Evolutionary conservation across 2,888 invertebrate species (phyloP), one percentile per base, ranked within the genome.

Genomic region (Barypeithes pellucidus): DNA sequence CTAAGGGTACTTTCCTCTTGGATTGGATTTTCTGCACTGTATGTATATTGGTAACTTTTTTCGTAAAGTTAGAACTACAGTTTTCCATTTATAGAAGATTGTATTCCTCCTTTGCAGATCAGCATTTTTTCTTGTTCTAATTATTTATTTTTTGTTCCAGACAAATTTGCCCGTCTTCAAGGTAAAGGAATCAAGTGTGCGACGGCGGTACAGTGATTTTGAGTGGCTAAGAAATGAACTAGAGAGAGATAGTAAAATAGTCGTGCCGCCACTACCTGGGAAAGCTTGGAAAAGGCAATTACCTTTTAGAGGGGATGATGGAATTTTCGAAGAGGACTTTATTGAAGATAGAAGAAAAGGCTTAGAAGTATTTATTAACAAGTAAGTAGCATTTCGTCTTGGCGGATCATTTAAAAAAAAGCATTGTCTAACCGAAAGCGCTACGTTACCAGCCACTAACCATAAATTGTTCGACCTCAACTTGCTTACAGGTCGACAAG

Each of bases 241-340:
- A 83, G 99, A 99, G 89, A 90, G 99, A 86, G 99, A 99, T 86
- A 99, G 98, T 88, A 99, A 99, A 96, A 99, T 99, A 88, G 98
- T 99, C 67, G 99, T 99, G 45, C 99, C 99, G 74, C 94, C 97
- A 41, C 89, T 99, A 82, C 99, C 99, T 2, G 97, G 98, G 16
- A 99, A 99, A 89, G 99, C 99, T 7, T 93, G 98, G 92, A 99
- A 99, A 87, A 90, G 98, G 84, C 99, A 99, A 86, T 91, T 99
- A 87, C 99, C 99, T 18, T 99, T 99, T 88, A 91, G 99, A 78
- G 94, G 96, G 12, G 99, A 99, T 84, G 99, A 99, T 88, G 99
- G 99, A 67, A 97, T 99, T 82, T 99, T 97, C 87, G 99, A 99
- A 86, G 99, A 99, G 84, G 98, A 97, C 84, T 99, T 99, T 86